A percentile compares a stretch with the other conserved stretches of the same genome.
phyloP scores from a whole-genome alignment of 2,888 invertebrate species.

The Mystacides longicornis region DNA sequence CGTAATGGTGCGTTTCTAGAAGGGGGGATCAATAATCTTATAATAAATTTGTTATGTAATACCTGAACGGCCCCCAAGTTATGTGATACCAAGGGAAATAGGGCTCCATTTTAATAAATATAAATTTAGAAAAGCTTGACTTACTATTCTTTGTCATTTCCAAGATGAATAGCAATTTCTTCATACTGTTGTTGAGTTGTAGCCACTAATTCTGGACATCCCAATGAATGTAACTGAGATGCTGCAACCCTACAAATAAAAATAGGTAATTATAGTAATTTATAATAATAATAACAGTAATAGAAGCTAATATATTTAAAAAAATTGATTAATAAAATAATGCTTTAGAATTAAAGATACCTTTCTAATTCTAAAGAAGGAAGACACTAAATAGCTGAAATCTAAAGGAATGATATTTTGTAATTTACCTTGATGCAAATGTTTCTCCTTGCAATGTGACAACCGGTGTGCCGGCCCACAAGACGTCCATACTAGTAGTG shows the following conservation, averaged over 20 bases:
- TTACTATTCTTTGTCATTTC: slow-evolving; percentile 73
- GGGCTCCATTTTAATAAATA: neutral
- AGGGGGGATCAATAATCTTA: too few species aligned
- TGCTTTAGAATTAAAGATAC: too few species aligned
- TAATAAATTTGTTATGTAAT: too few species aligned
- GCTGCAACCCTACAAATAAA: slow-evolving; percentile 89
- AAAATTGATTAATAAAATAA: too few species aligned
- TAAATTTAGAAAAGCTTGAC: slow-evolving; percentile 40
- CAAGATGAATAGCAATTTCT: slow-evolving; percentile 85
- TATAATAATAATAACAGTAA: neutral
- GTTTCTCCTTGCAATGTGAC: slow-evolving; percentile 88
- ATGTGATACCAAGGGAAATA: neutral
- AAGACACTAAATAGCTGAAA: too few species aligned
- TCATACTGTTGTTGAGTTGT: slow-evolving; percentile 82
- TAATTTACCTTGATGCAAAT: slow-evolving; percentile 56
- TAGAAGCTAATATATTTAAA: too few species aligned
- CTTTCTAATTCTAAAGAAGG: too few species aligned
- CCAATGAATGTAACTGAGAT: slow-evolving; percentile 86
- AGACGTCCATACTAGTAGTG: slow-evolving; percentile 98
- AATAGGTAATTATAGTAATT: neutral
- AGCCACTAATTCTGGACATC: slow-evolving; percentile 91
- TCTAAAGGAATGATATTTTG: too few species aligned
- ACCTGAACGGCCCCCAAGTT: too few species aligned
- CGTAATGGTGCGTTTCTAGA: too few species aligned
- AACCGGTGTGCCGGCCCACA: slow-evolving; percentile 99